These are phyloP conservation scores for Ploceus nigricollis DNA, from an alignment of 2,113 vertebrate genomes.

Conservation along the genomic window DNA sequence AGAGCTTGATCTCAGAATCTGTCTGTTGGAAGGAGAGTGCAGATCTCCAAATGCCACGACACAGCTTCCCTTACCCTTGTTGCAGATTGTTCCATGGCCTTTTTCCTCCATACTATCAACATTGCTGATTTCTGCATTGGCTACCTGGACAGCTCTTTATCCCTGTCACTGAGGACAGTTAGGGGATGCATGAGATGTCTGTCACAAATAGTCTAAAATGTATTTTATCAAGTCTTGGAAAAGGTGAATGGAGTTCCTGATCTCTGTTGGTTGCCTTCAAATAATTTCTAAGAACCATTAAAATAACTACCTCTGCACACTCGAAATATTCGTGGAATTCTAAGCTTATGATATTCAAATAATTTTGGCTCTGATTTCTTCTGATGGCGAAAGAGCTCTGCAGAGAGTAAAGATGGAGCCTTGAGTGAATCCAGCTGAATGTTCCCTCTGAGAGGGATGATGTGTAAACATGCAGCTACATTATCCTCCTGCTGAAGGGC, in stretches of 20 bases:
- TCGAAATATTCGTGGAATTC: neutral
- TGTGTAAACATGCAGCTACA: neutral
- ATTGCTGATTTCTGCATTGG: neutral
- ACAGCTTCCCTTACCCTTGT: neutral
- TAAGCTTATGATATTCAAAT: neutral
- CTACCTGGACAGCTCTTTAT: neutral
- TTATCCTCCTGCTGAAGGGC: neutral
- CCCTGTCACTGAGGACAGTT: neutral
- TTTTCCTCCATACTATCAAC: neutral
- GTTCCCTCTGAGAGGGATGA: neutral
- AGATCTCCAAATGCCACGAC: accelerated
- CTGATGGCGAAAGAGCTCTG: neutral
- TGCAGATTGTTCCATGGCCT: neutral
- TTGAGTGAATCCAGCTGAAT: neutral
- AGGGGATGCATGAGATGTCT: neutral
- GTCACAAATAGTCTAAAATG: neutral
- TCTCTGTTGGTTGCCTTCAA: neutral
- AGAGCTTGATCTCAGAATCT: neutral
- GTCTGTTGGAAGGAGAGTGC: neutral
- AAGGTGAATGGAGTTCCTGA: neutral
- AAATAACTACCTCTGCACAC: neutral
- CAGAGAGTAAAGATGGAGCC: neutral
- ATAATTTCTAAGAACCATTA: neutral
- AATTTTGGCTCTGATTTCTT: neutral
- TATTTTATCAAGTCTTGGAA: neutral